Percentiles rank a stretch among this genome's conserved stretches.
These are phyloP conservation scores for Bufo gargarizans DNA, from an alignment of 2,113 vertebrate species.

Conservation along the genomic window DNA sequence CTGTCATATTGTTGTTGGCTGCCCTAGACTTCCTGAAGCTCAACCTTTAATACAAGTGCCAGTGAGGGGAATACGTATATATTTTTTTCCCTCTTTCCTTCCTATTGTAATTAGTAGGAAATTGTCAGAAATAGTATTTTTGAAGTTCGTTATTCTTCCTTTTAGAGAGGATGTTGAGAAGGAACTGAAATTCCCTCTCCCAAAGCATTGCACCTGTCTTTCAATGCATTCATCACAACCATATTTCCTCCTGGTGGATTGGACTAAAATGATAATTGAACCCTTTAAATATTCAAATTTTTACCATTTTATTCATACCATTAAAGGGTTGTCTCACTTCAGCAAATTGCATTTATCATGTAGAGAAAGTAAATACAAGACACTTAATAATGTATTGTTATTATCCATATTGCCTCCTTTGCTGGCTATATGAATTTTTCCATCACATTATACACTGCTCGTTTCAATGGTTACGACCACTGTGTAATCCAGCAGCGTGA, in stretches of 20 bases:
- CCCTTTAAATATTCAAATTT: not conserved
- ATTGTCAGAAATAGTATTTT: conserved; percentile 77
- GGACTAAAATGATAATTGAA: not conserved
- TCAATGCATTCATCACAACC: not conserved
- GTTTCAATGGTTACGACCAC: too few relatives aligned
- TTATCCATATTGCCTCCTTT: too few relatives aligned
- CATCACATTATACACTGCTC: too few relatives aligned
- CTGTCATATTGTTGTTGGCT: conserved; percentile 76
- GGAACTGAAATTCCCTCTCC: not conserved
- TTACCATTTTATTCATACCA: not conserved
- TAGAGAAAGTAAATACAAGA: too few relatives aligned
- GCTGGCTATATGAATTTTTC: too few relatives aligned
- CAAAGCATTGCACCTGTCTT: conserved; percentile 32
- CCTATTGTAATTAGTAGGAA: conserved; percentile 65
- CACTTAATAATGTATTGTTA: too few relatives aligned
- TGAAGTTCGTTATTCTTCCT: conserved; percentile 77
- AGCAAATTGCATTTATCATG: too few relatives aligned
- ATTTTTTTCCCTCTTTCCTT: conserved; percentile 70
- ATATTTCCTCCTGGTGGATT: not conserved
- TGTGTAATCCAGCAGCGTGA: too few relatives aligned
- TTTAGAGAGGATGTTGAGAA: conserved; percentile 33
- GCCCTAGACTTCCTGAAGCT: conserved; percentile 79
- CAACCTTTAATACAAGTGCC: conserved; percentile 70
- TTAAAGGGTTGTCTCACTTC: not conserved
- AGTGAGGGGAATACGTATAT: conserved; percentile 68